Evolutionary conservation across 92 coral and sea anemone genomes (phyloP), one percentile per base, ranked within the genome.

Genomic region (Ricordea florida): DNA sequence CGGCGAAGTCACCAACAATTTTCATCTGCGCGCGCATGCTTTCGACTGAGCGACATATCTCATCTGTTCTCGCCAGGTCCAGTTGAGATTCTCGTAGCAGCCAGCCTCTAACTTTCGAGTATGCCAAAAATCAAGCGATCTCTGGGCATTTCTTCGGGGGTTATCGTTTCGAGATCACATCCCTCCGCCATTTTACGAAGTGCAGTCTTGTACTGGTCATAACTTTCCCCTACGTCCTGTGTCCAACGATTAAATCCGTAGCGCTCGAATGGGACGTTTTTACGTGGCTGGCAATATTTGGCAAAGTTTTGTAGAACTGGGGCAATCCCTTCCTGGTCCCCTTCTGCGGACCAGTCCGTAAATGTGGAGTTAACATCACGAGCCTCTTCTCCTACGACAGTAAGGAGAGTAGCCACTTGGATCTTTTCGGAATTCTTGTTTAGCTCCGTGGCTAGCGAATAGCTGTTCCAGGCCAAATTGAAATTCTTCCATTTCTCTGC

Each of bases 171-270:
- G 30, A 87, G 76, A 8, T 87, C 74, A 22, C 89, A 87, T 3
- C 78, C 61, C 31, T 62, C 89, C 0, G 82, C 83, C 3, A 72
- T 49, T 33, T 88, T 88, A 47, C 82, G 41, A 6, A 77, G 57
- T 0, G 93, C 85, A 9, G 81, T 82, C 27, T 43, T 45, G 27
- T 83, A 88, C 4, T 78, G 84, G 20, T 86, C 84, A 75, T 80
- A 86, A 28, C 79, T 28, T 48, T 84, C 84, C 0, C 84, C 84
- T 0, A 80, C 40, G 46, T 84, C 79, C 44, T 80, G 92, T 25
- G 34, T 32, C 27, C 80, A 66, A 6, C 15, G 73, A 18, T 80
- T 80, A 59, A 80, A 81, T 0, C 65, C 74, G 57, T 57, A 86
- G 1, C 87, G 37, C 59, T 82, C 79, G 58, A 70, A 82, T 0